Evolutionary conservation across 2,113 vertebrate species (phyloP).

Genomic region (Psettodes erumei): DNA sequence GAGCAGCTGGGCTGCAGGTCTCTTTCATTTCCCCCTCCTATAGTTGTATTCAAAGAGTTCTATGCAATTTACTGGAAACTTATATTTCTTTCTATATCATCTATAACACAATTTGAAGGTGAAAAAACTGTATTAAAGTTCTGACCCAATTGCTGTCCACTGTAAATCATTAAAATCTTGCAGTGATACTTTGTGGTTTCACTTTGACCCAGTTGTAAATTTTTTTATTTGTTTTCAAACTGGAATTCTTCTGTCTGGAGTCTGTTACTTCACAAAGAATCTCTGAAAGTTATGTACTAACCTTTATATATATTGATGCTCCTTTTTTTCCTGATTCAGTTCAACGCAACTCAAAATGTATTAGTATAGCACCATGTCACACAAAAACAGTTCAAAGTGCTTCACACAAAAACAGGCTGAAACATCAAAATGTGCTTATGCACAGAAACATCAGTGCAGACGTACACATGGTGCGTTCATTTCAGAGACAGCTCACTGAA

Average conservation of each 20-base stretch:
- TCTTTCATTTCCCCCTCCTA: not conserved
- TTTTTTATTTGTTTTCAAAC: too few species aligned
- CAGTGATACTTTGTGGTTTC: not conserved
- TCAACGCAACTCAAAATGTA: too few species aligned
- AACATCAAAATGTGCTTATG: too few species aligned
- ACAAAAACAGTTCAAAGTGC: too few species aligned
- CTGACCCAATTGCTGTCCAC: not conserved
- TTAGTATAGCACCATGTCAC: too few species aligned
- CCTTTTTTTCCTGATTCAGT: too few species aligned
- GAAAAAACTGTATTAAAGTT: not conserved
- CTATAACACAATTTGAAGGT: not conserved
- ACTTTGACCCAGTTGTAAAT: not conserved
- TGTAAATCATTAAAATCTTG: not conserved
- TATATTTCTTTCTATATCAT: not conserved
- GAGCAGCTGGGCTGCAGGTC: not conserved
- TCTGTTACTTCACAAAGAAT: too few species aligned
- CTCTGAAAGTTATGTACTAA: not conserved
- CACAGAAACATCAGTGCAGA: too few species aligned
- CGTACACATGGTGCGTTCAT: too few species aligned
- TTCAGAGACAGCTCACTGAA: too few species aligned
- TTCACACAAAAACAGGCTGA: too few species aligned
- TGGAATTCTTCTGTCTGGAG: too few species aligned
- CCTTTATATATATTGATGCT: not conserved
- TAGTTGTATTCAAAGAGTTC: not conserved
- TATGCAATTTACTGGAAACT: not conserved